These are phyloP conservation scores for Cichlasoma orientale DNA, from an alignment of 2,797 vertebrate species.

Conservation along the genomic window DNA sequence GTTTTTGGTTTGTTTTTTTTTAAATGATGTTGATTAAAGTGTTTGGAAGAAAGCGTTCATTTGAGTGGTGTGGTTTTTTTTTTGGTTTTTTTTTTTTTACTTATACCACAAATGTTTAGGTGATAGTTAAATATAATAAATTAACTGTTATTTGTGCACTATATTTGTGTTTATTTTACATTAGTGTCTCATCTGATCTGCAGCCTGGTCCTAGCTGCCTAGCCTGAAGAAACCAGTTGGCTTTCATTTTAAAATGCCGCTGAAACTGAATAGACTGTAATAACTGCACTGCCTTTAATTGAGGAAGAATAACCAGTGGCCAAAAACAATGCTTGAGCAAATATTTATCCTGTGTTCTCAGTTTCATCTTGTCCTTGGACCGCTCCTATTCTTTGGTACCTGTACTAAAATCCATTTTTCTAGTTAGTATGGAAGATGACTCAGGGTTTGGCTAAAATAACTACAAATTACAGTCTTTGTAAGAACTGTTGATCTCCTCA, in stretches of 20 bases:
- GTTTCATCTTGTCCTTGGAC: background rate
- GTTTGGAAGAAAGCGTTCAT: constrained; percentile 34
- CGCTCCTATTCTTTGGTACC: background rate
- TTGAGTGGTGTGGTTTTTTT: background rate
- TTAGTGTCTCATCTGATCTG: background rate
- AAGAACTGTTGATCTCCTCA: constrained; percentile 32
- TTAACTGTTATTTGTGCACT: background rate
- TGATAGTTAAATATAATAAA: background rate
- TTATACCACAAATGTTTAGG: background rate
- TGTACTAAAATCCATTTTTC: constrained; percentile 1
- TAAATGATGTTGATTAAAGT: constrained; percentile 67
- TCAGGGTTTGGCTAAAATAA: constrained; percentile 26
- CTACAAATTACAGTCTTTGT: constrained; percentile 32
- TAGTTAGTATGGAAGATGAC: constrained; percentile 9
- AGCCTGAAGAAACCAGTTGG: background rate
- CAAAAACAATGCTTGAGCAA: background rate
- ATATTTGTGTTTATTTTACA: background rate
- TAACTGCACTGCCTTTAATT: background rate
- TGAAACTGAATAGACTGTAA: background rate
- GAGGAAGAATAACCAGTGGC: background rate
- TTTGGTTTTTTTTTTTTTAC: constrained; percentile 18
- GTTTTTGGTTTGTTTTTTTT: constrained; percentile 47
- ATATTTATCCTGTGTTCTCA: background rate
- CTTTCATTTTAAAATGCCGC: background rate
- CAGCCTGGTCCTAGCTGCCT: background rate